Evolutionary conservation across 2,113 vertebrate genomes (phyloP).

Genomic region (Solea solea): DNA sequence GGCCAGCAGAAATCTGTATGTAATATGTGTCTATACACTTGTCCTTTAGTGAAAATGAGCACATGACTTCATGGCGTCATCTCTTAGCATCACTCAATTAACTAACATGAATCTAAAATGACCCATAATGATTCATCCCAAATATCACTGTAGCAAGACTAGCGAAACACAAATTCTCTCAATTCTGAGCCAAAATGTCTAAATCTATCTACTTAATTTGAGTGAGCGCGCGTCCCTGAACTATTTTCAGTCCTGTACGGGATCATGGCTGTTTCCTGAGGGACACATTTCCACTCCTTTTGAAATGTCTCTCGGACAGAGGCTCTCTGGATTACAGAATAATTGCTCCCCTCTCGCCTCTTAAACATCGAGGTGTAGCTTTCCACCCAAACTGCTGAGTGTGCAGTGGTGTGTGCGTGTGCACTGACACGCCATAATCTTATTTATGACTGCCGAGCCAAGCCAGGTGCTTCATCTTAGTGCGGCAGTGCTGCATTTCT

Average conservation of each 20-base stretch:
- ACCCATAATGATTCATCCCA: too few relatives aligned
- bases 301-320: slow-evolving; percentile 46
- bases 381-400: slow-evolving; percentile 65
- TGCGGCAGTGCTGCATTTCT: slow-evolving; percentile 5
- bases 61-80: too few relatives aligned
- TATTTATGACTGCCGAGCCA: slow-evolving; percentile 50
- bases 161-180: not conserved
- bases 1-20: too few relatives aligned
- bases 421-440: slow-evolving; percentile 37
- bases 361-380: slow-evolving; percentile 44
- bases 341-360: slow-evolving; percentile 49
- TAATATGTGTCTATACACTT: too few relatives aligned
- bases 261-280: slow-evolving; percentile 24
- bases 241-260: not conserved
- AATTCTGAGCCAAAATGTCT: not conserved
- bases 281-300: slow-evolving; percentile 47
- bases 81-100: too few relatives aligned
- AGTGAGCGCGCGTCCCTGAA: not conserved
- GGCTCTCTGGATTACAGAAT: slow-evolving; percentile 42
- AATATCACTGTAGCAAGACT: too few relatives aligned
- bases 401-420: slow-evolving; percentile 4
- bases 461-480: slow-evolving; percentile 53
- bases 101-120: too few relatives aligned
- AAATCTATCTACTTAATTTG: not conserved
- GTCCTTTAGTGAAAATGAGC: too few relatives aligned